Conservation (phyloP, 2,888 invertebrate genomes). For the Luperina nickerlii region DNA sequence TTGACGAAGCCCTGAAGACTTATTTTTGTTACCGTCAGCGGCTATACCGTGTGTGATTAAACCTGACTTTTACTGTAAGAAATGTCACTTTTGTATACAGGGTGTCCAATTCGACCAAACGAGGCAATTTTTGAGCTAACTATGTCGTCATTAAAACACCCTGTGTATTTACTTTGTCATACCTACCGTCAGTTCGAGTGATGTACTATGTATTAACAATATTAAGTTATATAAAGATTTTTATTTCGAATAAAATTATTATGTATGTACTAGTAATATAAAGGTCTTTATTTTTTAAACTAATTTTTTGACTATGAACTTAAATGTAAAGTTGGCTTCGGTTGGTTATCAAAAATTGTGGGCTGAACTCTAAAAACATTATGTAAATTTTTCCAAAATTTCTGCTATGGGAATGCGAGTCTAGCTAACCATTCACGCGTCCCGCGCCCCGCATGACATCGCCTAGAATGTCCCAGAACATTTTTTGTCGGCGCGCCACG, state of each 20-base stretch:
- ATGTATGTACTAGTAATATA: conserved; percentile 65
- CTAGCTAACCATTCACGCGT: not conserved
- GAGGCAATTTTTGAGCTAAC: not conserved
- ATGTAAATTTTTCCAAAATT: not conserved
- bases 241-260: conserved; percentile 74
- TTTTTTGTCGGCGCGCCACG: too few relatives aligned
- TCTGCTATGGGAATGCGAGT: not conserved
- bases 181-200: conserved; percentile 66
- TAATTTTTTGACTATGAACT: conserved; percentile 66
- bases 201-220: conserved; percentile 76
- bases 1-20: not conserved
- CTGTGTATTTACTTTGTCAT: conserved; percentile 28
- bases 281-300: conserved; percentile 74
- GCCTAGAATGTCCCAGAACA: too few relatives aligned
- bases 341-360: conserved; percentile 46
- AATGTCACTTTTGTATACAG: conserved; percentile 19
- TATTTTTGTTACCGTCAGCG: not conserved
- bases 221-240: conserved; percentile 73
- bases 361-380: conserved; percentile 20
- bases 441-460: too few relatives aligned
- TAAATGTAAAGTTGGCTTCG: conserved; percentile 61
- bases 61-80: conserved; percentile 1
- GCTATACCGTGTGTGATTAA: not conserved
- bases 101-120: not conserved
- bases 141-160: not conserved